Evolutionary conservation across 2,113 vertebrate species (phyloP), one percentile per base, ranked within the genome.

Genomic region (Ptilorrhoa leucosticta): DNA sequence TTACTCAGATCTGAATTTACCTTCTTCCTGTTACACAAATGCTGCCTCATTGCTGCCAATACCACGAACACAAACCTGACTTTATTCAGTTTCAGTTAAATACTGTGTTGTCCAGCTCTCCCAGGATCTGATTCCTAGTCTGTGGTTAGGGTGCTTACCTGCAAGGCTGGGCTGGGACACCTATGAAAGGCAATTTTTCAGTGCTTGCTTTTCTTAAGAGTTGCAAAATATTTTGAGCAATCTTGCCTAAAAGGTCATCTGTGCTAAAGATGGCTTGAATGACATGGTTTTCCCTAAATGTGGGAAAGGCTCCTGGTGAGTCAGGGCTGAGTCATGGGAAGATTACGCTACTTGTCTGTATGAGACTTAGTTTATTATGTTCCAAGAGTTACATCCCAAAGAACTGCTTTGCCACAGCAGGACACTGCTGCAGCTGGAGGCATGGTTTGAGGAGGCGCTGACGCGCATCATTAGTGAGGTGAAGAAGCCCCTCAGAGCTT

Each of bases 251-350:
- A 93, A 91, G 72, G 72, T 73, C 48, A 77, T 83, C 54, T 83
- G 54, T 94, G 80, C 63, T 91, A 86, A 92, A 92, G 73, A 81
- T 28, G 33, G 72, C 77, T 87, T 75, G 44, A 93, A 94, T 79
- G 5, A 93, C 63, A 51, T 16, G 11, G 40, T 76, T 95, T 89
- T 80, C 37, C 66, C 60, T 79, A 35, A 50, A 50, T 89, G 69
- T 93, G 84, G 87, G n/a, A 84, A 93, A 77, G 58, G n/a, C 37
- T 94, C 23, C 68, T 45, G 69, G 44, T 91, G 92, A 96, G 61
- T 95, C 84, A 91, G 57, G 57, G n/a, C 64, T 95, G 92, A 95
- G 73, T 94, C 94, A 93, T 11, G 31, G 61, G 70, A 85, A 68
- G 57, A 87, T 56, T 18, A 60, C 83, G 76, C 54, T 54, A 5